Conservation (phyloP, 2,888 invertebrate species). For the Drosophila bunnanda region DNA sequence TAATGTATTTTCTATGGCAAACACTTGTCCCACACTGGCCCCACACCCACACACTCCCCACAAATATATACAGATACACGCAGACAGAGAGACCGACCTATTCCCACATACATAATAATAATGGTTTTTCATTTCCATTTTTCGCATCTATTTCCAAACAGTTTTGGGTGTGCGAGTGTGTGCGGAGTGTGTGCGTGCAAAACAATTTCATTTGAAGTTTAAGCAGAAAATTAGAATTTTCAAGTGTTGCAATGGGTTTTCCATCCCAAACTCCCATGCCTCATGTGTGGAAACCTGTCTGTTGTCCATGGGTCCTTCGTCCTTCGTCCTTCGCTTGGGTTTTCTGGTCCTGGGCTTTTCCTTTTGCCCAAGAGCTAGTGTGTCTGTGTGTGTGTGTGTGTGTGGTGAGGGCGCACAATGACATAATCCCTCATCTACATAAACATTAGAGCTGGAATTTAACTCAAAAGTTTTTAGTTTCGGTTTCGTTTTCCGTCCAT, state of each 20-base stretch:
- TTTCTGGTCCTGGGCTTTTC: constrained; percentile 48
- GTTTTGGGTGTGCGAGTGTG: constrained; percentile 3
- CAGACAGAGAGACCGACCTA: constrained; percentile 18
- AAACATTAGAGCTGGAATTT: constrained; percentile 80
- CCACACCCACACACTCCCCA: constrained; percentile 8
- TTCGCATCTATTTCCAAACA: constrained; percentile 55
- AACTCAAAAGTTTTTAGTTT: constrained; percentile 82
- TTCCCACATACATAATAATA: constrained; percentile 56
- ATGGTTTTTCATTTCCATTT: constrained; percentile 60
- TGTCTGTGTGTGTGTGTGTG: constrained; percentile 43
- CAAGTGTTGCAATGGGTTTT: constrained; percentile 75
- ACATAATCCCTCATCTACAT: constrained; percentile 82
- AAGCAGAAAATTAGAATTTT: constrained; percentile 78
- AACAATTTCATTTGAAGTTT: constrained; percentile 78
- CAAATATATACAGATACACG: background rate
- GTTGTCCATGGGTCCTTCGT: constrained; percentile 17
- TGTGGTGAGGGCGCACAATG: constrained; percentile 62
- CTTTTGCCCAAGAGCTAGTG: constrained; percentile 19
- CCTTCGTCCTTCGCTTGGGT: constrained; percentile 42
- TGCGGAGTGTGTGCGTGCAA: constrained; percentile 58
- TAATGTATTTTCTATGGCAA: constrained; percentile 83
- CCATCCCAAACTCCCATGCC: background rate
- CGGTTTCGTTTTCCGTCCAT: constrained; percentile 78
- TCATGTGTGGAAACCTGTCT: constrained; percentile 25
- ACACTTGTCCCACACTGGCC: constrained; percentile 55